phyloP scores from a whole-genome alignment of 2,113 vertebrate genomes.

The Clupea harengus region DNA sequence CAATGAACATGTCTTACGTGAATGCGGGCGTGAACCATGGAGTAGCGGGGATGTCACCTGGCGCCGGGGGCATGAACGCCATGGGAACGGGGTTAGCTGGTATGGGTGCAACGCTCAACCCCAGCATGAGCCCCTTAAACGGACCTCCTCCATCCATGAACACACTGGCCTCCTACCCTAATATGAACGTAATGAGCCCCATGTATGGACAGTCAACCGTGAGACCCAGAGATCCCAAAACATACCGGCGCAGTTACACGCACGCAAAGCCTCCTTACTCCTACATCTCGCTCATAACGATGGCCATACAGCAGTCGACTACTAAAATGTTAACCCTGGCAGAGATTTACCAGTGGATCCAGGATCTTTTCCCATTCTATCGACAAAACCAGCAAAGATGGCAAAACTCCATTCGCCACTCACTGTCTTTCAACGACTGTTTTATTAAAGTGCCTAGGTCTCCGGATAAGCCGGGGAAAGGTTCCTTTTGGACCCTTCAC shows the following conservation, averaged over 20 bases:
- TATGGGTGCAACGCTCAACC: constrained; percentile 75
- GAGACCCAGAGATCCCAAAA: constrained; percentile 81
- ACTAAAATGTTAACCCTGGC: constrained; percentile 85
- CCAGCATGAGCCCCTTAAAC: constrained; percentile 79
- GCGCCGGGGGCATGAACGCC: constrained; percentile 42
- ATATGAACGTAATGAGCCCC: constrained; percentile 81
- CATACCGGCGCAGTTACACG: constrained; percentile 83
- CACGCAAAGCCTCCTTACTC: constrained; percentile 87
- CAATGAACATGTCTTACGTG: constrained; percentile 84
- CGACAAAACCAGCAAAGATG: constrained; percentile 87
- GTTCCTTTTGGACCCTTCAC: constrained; percentile 87
- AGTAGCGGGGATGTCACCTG: constrained; percentile 42
- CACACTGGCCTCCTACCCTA: constrained; percentile 73
- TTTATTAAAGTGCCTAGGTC: constrained; percentile 86
- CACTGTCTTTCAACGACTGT: constrained; percentile 88
- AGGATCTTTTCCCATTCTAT: constrained; percentile 88
- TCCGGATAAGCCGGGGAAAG: constrained; percentile 84
- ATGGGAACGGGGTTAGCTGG: constrained; percentile 74
- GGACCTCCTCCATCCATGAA: constrained; percentile 76
- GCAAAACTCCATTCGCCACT: constrained; percentile 89
- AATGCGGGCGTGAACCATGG: constrained; percentile 80
- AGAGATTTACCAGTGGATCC: constrained; percentile 90
- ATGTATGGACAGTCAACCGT: constrained; percentile 81
- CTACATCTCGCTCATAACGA: constrained; percentile 86
- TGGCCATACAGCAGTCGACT: constrained; percentile 85